Evolutionary conservation across 1,140 invertebrate genomes (phyloP).

Genomic region (Alviniconcha marisindica): DNA sequence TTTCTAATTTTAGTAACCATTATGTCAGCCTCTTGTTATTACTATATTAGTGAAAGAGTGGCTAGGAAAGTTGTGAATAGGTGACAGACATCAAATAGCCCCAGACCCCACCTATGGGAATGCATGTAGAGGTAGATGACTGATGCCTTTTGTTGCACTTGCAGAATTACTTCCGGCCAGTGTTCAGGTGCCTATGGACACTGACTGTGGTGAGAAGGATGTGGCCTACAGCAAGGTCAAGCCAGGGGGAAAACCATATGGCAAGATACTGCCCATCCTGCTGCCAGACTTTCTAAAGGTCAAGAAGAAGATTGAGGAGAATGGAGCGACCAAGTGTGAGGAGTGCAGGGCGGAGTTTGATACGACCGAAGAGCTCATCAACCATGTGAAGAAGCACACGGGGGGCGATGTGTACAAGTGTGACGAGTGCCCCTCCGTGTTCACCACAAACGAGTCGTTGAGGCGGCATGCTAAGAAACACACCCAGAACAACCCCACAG

Average conservation of each 20-base stretch:
- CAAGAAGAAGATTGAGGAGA: constrained; percentile 5
- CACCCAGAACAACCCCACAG: constrained; percentile 15
- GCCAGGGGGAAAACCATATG: neutral
- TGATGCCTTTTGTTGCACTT: too few species aligned
- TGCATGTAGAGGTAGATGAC: too few species aligned
- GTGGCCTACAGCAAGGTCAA: neutral
- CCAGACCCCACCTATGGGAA: too few species aligned
- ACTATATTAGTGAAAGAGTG: too few species aligned
- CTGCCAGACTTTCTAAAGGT: constrained; percentile 29
- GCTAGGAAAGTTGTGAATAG: too few species aligned
- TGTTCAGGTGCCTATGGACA: neutral
- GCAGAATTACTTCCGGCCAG: neutral
- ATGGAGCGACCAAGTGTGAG: neutral
- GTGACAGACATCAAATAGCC: too few species aligned
- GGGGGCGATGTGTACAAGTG: constrained; percentile 29
- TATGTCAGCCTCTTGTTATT: too few species aligned
- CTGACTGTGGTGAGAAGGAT: neutral
- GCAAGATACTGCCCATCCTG: constrained; percentile 29
- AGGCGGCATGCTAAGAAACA: constrained; percentile 14
- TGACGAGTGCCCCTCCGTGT: constrained; percentile 17
- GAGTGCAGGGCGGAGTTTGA: constrained; percentile 7
- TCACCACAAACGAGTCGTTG: constrained; percentile 20
- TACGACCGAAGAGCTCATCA: neutral
- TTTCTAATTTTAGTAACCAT: too few species aligned
- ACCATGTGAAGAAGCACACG: constrained; percentile 34